These are phyloP conservation scores for Limnephilus rhombicus DNA, from an alignment of 2,888 invertebrate species.

Conservation along the genomic window DNA sequence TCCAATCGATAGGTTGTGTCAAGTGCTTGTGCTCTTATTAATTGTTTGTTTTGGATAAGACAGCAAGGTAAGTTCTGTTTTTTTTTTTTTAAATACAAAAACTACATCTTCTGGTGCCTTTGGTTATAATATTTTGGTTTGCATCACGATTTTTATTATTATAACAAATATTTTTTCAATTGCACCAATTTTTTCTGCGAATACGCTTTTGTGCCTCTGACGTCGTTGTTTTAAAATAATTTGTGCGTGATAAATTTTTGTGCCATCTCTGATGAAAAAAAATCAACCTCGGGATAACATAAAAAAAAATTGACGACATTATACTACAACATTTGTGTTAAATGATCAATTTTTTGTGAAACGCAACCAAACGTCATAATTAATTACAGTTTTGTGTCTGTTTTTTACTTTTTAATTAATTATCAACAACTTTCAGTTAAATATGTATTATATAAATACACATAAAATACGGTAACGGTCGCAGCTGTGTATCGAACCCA, in stretches of 20 bases:
- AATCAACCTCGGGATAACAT: background rate
- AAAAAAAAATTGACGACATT: no score
- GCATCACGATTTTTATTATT: background rate
- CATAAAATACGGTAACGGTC: no score
- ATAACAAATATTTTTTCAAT: no score
- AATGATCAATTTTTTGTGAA: no score
- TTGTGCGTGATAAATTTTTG: background rate
- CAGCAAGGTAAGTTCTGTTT: slow-evolving; percentile 43
- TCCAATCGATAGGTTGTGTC: slow-evolving; percentile 11
- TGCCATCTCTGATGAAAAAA: background rate
- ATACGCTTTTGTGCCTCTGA: background rate
- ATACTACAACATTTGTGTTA: no score
- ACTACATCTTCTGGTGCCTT: background rate
- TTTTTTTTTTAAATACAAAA: background rate
- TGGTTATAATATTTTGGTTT: background rate
- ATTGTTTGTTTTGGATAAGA: slow-evolving; percentile 55
- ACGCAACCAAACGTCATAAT: no score
- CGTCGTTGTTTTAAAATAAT: background rate
- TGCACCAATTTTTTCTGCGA: no score
- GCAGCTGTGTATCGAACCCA: no score
- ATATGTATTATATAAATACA: no score
- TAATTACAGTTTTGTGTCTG: no score
- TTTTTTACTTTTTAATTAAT: no score
- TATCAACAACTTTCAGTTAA: no score
- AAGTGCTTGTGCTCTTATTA: slow-evolving; percentile 51